Base-by-base conservation (phyloP, 2,888 invertebrate genomes). In the Cephus spinipes region DNA sequence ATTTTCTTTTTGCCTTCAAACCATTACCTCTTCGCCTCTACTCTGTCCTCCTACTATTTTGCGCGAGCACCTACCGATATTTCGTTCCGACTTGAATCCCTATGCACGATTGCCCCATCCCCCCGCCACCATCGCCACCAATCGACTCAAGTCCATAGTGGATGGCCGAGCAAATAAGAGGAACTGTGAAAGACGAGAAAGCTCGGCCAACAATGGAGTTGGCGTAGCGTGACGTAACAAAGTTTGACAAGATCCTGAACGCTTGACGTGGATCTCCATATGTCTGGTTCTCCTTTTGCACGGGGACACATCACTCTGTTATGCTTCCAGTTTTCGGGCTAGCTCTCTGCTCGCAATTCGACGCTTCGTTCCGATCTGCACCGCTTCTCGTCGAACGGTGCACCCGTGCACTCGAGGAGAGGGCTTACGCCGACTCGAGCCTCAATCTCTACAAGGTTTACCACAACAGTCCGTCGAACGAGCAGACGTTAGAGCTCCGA, bases 401-500 rank as follows among this genome's bases (percentile, higher is more conserved):
- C 87, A 93, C 93, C 3, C 92, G 93, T 80, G 94, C 94, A 85
- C 92, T 96, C 77, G 95, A 96, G 89, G 91, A 92, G 79, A 92
- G 93, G 83, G 94, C 94, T 32, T 92, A 90, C 82, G 89, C 87
- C 79, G 92, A 92, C 83, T 88, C 92, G 79, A 91, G 90, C 69
- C 89, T 94, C 82, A 95, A 95, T 91, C 92, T 96, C 78, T 95
- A 95, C 87, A 94, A 94, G 89, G 92, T 95, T 74, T 96, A 96
- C 88, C 93, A 94, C 85, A 93, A 93, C 76, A 93, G 94, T 81
- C 93, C 94, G 74, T 92, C 93, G 73, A 92, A 94, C 74, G 94
- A 94, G 85, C 93, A 93, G 87, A 93, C 94, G 77, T 92, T 93
- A 85, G 93, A 93, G 85, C 90, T 95, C 80, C 92, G 93, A 85